Conservation (phyloP, 2,797 vertebrate genomes). For the Chiroxiphia lanceolata region DNA sequence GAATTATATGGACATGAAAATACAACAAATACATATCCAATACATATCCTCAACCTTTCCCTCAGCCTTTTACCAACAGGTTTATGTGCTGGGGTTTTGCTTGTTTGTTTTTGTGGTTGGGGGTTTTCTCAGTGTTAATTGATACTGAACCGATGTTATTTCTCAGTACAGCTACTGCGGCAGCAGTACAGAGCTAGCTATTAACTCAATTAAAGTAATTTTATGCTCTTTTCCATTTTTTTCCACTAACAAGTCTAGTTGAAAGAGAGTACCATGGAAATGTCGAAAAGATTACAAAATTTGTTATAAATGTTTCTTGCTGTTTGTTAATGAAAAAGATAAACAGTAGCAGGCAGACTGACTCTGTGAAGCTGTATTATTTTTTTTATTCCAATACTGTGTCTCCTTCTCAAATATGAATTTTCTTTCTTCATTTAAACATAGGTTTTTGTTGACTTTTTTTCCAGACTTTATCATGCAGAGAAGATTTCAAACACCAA, state of each 20-base stretch:
- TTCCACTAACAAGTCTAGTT: not conserved
- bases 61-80: not conserved
- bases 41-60: not conserved
- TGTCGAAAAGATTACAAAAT: not conserved
- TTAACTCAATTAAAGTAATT: not conserved
- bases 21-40: not conserved
- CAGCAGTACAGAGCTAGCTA: not conserved
- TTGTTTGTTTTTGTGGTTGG: not conserved
- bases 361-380: not conserved
- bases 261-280: not conserved
- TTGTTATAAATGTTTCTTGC: not conserved
- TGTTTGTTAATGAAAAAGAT: not conserved
- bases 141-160: not conserved
- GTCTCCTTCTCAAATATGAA: not conserved
- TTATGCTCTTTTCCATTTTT: not conserved
- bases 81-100: not conserved
- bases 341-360: not conserved
- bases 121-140: not conserved
- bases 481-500: slow-evolving; percentile 97
- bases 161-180: not conserved
- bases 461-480: slow-evolving; percentile 90
- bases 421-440: not conserved
- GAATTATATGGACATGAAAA: not conserved
- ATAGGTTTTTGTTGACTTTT: not conserved
- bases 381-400: not conserved